A percentile compares a stretch with the other conserved stretches of the same genome.
Evolutionary conservation across 2,888 invertebrate species (phyloP).

Genomic region (Thelaira solivaga): DNA sequence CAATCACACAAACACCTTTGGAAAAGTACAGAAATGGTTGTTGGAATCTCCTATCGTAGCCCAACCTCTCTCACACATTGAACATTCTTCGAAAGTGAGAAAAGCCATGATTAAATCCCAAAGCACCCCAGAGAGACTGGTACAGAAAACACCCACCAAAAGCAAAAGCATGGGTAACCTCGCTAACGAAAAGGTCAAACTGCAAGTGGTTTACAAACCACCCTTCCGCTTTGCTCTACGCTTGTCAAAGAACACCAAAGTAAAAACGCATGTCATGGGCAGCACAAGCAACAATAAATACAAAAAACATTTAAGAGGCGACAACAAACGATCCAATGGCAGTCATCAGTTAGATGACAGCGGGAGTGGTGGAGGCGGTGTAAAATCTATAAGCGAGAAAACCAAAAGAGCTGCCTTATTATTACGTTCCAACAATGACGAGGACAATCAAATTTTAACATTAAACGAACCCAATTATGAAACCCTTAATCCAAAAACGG

Average conservation of each 20-base stretch:
- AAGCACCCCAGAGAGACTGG: slow-evolving; percentile 87
- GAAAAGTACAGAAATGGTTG: slow-evolving; percentile 92
- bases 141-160: slow-evolving; percentile 80
- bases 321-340: slow-evolving; percentile 60
- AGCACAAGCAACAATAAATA: slow-evolving; percentile 69
- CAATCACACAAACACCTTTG: slow-evolving; percentile 78
- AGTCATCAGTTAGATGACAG: slow-evolving; percentile 59
- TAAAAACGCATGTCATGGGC: slow-evolving; percentile 76
- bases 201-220: slow-evolving; percentile 92
- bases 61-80: slow-evolving; percentile 75
- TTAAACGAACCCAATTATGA: slow-evolving; percentile 76
- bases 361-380: slow-evolving; percentile 52
- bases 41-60: slow-evolving; percentile 82
- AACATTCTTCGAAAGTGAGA: slow-evolving; percentile 76
- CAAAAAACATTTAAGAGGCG: slow-evolving; percentile 68
- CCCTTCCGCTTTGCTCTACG: slow-evolving; percentile 92
- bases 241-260: slow-evolving; percentile 78
- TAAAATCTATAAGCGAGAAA: slow-evolving; percentile 64
- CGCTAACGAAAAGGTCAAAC: slow-evolving; percentile 82
- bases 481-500: slow-evolving; percentile 72
- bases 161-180: slow-evolving; percentile 84
- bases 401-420: slow-evolving; percentile 73
- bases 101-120: slow-evolving; percentile 86
- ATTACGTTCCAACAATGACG: slow-evolving; percentile 70
- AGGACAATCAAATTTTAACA: slow-evolving; percentile 74